Conservation (phyloP, 2,888 invertebrate species). For the Xanthia icteritia region DNA sequence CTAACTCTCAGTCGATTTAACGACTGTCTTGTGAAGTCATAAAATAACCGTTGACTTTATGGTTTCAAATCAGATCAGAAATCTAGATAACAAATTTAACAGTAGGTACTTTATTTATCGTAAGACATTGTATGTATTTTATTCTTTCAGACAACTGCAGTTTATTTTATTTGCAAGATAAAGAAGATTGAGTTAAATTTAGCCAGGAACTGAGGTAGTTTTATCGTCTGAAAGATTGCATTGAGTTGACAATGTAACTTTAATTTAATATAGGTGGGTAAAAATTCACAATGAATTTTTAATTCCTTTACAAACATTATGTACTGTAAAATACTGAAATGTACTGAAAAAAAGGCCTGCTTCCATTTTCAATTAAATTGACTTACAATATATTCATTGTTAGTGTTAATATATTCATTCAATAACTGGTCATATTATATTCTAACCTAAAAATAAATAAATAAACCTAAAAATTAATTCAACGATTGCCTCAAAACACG, state of each 20-base stretch:
- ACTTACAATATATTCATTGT: too few species aligned
- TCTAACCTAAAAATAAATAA: too few species aligned
- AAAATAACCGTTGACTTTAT: slow-evolving; percentile 29
- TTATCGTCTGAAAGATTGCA: background rate
- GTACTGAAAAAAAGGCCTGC: background rate
- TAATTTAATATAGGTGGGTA: background rate
- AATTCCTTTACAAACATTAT: background rate
- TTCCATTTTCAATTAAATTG: background rate
- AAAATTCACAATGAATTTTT: background rate
- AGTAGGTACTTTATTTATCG: background rate
- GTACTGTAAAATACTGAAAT: background rate
- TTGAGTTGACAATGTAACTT: background rate
- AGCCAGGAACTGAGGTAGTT: background rate
- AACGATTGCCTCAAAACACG: too few species aligned
- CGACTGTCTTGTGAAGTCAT: background rate
- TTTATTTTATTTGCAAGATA: background rate
- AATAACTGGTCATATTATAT: too few species aligned
- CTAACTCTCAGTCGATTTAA: slow-evolving; percentile 1
- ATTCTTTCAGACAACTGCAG: background rate
- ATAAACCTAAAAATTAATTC: too few species aligned
- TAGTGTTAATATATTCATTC: too few species aligned
- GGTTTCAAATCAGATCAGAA: slow-evolving; percentile 11
- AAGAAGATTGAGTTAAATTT: slow-evolving; percentile 23
- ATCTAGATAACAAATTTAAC: background rate
- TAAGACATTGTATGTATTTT: slow-evolving; percentile 28